These are phyloP conservation scores for Drosophila mojavensis DNA, from an alignment of 1,140 invertebrate species.

Conservation along the genomic window DNA sequence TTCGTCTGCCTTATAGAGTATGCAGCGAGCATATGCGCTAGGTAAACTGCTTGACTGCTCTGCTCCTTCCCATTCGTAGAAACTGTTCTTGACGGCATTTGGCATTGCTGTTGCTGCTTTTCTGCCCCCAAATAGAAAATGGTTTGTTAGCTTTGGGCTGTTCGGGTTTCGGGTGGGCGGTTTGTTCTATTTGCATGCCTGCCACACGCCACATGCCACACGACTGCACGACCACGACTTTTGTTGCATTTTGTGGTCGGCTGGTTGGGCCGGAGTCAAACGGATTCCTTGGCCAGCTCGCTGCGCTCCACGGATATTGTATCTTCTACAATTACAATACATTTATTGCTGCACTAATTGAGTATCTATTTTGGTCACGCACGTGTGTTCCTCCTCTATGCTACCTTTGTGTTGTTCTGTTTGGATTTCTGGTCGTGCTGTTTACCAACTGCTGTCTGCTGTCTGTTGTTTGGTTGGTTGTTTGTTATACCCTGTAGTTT, in stretches of 20 bases:
- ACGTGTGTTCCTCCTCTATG: slow-evolving; percentile 38
- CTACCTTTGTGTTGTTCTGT: neutral
- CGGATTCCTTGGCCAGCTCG: slow-evolving; percentile 1
- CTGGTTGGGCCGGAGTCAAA: slow-evolving; percentile 1
- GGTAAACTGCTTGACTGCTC: no score
- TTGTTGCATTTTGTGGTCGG: slow-evolving; percentile 17
- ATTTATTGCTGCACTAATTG: slow-evolving; percentile 77
- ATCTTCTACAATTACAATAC: slow-evolving; percentile 64
- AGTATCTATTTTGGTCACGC: slow-evolving; percentile 77
- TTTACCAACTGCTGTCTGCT: slow-evolving; percentile 23
- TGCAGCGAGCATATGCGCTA: neutral
- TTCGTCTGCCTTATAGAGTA: neutral
- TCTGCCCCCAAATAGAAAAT: no score
- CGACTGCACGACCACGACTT: slow-evolving; percentile 41
- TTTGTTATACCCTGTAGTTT: slow-evolving; percentile 12
- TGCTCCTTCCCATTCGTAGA: no score
- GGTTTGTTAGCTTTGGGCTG: no score
- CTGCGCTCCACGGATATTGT: neutral
- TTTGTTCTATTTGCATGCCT: slow-evolving; percentile 25
- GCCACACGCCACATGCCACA: slow-evolving; percentile 19
- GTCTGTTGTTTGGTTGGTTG: slow-evolving; percentile 29
- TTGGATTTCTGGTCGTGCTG: slow-evolving; percentile 3
- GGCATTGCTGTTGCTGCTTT: no score
- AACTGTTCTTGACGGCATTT: no score
- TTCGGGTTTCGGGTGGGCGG: neutral